Evolutionary conservation across 2,113 vertebrate genomes (phyloP).

Genomic region (Accipiter virgatus): DNA sequence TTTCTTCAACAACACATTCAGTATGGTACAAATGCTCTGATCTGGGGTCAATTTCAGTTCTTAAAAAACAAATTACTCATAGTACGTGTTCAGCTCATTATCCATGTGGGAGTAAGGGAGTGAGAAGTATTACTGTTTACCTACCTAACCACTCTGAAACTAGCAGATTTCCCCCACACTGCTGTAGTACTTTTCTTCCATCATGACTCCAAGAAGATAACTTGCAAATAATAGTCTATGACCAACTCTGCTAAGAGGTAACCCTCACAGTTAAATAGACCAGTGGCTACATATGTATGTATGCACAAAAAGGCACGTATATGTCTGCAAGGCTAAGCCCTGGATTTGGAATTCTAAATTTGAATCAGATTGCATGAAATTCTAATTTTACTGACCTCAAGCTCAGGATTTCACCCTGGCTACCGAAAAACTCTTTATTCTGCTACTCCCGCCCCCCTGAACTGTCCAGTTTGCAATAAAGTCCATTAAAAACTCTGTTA

Average conservation of each 20-base stretch:
- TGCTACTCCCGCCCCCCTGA: background rate
- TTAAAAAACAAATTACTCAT: slow-evolving; percentile 51
- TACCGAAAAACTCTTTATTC: background rate
- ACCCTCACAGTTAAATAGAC: background rate
- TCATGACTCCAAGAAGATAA: background rate
- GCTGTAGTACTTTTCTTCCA: background rate
- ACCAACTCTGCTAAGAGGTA: background rate
- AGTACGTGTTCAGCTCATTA: slow-evolving; percentile 12
- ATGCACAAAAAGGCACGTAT: background rate
- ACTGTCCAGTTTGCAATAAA: background rate
- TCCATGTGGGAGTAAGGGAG: background rate
- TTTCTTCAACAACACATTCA: background rate
- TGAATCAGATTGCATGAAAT: background rate
- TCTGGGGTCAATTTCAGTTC: slow-evolving; percentile 13
- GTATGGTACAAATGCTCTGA: background rate
- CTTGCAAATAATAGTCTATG: background rate
- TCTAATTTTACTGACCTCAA: background rate
- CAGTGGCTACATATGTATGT: background rate
- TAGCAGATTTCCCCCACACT: background rate
- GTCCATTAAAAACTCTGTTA: background rate
- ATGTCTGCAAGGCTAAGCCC: background rate
- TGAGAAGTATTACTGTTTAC: background rate
- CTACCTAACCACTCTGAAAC: background rate
- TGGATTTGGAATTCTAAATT: background rate
- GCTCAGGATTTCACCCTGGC: background rate